Base-by-base conservation (phyloP, 1,140 invertebrate genomes). In the Scaptomyza pallida region DNA sequence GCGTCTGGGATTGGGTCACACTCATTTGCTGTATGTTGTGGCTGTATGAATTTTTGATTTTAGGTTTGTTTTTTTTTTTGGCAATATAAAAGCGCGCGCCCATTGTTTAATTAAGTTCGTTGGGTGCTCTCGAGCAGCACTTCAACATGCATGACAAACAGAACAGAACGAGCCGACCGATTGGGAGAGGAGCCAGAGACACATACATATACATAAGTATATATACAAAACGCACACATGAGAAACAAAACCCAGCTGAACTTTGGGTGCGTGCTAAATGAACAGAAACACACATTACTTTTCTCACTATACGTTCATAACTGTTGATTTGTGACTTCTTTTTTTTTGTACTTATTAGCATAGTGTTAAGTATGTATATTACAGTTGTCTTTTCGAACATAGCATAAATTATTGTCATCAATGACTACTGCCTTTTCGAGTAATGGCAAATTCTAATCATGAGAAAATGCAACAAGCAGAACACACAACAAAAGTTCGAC, bases 1-100 rank as follows among this genome's bases (percentile, higher is more conserved):
- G 72, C 57, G 41, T 5, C 44, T 21, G 56, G 21, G 51, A 65
- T 65, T 80, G 72, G 78, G 80, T 75, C 79, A 85, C 62, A 72
- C 68, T 67, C 61, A 59, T 76, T 70, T 71, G 45, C 59, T 72
- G 41, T 55, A 50, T n/a, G 52, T 33, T 37, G 40, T 19, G n/a
- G 33, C 8, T 19, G 59, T 23, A 23, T 37, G 9, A 13, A 5
- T 43, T 57, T 77, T 59, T 60, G 43, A 50, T 72, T 61, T 68
- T 63, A 64, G 50, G 30, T 21, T 48, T 55, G 30, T 21, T 48
- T 12, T 37, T 33, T 65, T 44, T 62, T 62, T 51, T 71, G 62
- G 61, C 61, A 71, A 65, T 57, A 71, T 59, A 65, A 57, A 50
- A 55, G 60, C 62, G 45, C 47, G 61, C 68, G 61, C 62, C 52